Evolutionary conservation across 2,113 vertebrate genomes (phyloP).

Genomic region (Chlamydotis undulata): DNA sequence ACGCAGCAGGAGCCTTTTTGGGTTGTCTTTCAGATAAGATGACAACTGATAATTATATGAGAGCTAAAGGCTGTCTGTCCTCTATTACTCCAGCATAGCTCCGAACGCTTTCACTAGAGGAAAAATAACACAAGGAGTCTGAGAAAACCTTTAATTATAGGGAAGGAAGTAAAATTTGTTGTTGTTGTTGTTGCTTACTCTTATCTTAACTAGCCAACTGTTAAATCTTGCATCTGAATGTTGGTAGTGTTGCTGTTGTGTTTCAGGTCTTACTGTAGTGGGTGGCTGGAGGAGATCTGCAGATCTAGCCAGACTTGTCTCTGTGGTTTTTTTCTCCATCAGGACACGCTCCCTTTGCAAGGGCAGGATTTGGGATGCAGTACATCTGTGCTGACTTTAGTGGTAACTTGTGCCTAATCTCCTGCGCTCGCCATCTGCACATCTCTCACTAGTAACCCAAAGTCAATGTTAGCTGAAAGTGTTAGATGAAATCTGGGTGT

Average conservation of each 20-base stretch:
- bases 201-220: neutral
- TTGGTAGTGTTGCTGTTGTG: neutral
- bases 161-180: neutral
- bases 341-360: neutral
- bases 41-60: slow-evolving; percentile 43
- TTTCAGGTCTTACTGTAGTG: neutral
- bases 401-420: neutral
- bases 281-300: neutral
- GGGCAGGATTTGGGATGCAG: neutral
- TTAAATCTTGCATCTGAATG: neutral
- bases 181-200: neutral
- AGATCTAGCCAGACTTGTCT: neutral
- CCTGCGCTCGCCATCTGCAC: neutral
- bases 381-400: neutral
- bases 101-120: neutral
- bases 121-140: neutral
- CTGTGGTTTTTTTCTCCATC: neutral
- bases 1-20: neutral
- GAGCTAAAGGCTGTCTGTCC: neutral
- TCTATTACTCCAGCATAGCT: neutral
- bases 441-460: neutral
- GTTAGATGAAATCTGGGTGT: neutral
- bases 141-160: slow-evolving; percentile 24
- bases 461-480: neutral
- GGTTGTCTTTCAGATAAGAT: neutral